Evolutionary conservation across 1,140 invertebrate genomes (phyloP).

Genomic region (Ceratoteleas bidentatus): DNA sequence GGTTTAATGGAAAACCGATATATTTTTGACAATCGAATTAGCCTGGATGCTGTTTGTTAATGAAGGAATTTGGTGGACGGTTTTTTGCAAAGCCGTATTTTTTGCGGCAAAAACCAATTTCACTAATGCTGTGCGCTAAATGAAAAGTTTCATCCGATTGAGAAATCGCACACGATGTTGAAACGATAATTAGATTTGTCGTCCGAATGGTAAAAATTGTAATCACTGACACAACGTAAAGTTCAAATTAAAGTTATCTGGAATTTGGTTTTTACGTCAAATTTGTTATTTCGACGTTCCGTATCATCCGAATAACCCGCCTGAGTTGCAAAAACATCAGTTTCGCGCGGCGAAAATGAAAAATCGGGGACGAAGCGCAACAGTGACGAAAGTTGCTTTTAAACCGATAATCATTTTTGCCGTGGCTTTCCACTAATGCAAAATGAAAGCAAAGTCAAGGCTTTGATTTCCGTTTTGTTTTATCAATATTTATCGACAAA

Average conservation of each 20-base stretch:
- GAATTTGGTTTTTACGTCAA: constrained; percentile 53
- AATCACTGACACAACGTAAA: constrained; percentile 58
- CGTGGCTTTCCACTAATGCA: too few relatives aligned
- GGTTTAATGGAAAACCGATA: too few relatives aligned
- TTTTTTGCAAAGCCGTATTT: too few relatives aligned
- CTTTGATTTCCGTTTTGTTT: too few relatives aligned
- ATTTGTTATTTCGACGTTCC: constrained; percentile 49
- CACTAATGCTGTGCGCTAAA: not conserved
- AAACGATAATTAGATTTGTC: constrained; percentile 52
- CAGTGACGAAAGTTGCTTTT: too few relatives aligned
- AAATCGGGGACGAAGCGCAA: too few relatives aligned
- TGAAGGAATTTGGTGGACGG: too few relatives aligned
- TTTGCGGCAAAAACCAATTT: constrained; percentile 10
- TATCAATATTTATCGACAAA: too few relatives aligned
- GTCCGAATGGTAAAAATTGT: constrained; percentile 47
- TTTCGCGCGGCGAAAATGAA: not conserved
- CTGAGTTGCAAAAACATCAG: constrained; percentile 24
- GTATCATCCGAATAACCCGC: constrained; percentile 30
- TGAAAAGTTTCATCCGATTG: constrained; percentile 33
- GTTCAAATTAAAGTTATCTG: constrained; percentile 65
- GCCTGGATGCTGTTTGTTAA: too few relatives aligned
- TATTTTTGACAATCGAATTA: too few relatives aligned
- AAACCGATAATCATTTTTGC: too few relatives aligned
- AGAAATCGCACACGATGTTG: constrained; percentile 26
- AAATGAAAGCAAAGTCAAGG: too few relatives aligned